Percentiles rank a stretch among this genome's conserved stretches.
Conservation (phyloP, 2,888 invertebrate genomes). For the Cacoxenus indagator region DNA sequence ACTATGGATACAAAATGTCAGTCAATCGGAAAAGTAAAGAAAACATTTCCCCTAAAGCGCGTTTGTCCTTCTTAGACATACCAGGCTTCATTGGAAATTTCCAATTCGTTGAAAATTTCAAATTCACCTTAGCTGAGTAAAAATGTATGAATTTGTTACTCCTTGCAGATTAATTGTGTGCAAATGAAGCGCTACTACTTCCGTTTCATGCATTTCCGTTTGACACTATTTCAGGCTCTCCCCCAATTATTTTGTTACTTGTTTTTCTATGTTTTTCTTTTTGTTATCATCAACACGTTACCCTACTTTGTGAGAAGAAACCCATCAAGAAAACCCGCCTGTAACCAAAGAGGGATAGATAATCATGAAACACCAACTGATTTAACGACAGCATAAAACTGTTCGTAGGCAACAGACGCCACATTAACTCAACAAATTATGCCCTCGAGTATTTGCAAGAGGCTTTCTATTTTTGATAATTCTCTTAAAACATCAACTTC, state of each 20-base stretch:
- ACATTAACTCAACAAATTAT: slow-evolving; percentile 40
- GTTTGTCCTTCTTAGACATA: too few species aligned
- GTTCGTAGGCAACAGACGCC: slow-evolving; percentile 5
- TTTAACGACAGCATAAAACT: slow-evolving; percentile 22
- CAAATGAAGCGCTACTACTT: neutral
- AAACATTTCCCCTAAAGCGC: too few species aligned
- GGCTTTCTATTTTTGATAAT: slow-evolving; percentile 35
- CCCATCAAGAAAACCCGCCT: neutral
- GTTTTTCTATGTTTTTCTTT: neutral
- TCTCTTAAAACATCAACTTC: slow-evolving; percentile 19
- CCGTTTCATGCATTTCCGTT: neutral
- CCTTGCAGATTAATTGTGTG: neutral
- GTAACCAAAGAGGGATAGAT: neutral
- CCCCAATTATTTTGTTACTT: neutral
- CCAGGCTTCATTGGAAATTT: too few species aligned
- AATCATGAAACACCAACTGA: neutral
- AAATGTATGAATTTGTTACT: slow-evolving; percentile 2
- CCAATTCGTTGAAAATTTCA: neutral
- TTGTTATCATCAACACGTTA: neutral
- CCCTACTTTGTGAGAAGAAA: neutral
- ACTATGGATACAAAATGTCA: too few species aligned
- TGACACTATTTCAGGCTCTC: neutral
- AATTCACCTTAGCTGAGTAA: neutral
- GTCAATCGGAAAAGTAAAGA: too few species aligned
- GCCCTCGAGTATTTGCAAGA: slow-evolving; percentile 49